phyloP scores from a whole-genome alignment of 1,140 invertebrate genomes.

The Hylaeus volcanicus region DNA sequence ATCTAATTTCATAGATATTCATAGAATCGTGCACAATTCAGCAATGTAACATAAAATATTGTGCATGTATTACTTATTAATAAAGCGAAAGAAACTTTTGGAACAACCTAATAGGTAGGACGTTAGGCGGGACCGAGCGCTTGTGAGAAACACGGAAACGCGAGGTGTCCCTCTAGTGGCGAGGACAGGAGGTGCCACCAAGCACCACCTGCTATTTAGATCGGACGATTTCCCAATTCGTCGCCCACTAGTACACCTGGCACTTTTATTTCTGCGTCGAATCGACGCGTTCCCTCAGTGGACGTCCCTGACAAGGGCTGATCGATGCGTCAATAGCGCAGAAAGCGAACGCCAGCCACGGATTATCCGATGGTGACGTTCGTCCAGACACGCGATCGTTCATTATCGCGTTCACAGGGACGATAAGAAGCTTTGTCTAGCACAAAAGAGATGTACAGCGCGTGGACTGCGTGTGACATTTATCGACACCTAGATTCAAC shows the following conservation, averaged over 20 bases:
- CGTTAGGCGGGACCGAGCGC: no score
- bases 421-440: slow-evolving; percentile 36
- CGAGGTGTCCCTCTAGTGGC: no score
- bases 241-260: neutral
- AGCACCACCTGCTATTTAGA: neutral
- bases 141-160: no score
- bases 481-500: slow-evolving; percentile 43
- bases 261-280: neutral
- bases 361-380: neutral
- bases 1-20: no score
- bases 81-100: no score
- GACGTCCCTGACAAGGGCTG: neutral
- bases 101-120: no score
- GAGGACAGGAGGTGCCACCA: no score
- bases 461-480: slow-evolving; percentile 25
- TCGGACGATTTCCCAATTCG: neutral
- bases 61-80: no score
- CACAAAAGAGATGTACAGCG: neutral
- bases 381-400: neutral
- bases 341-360: neutral
- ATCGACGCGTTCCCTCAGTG: neutral
- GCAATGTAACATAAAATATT: no score
- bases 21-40: no score
- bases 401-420: neutral
- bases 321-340: neutral